Percentiles rank a stretch among this genome's conserved stretches.
Evolutionary conservation across 2,113 vertebrate species (phyloP).

Genomic region (Menidia beryllina): DNA sequence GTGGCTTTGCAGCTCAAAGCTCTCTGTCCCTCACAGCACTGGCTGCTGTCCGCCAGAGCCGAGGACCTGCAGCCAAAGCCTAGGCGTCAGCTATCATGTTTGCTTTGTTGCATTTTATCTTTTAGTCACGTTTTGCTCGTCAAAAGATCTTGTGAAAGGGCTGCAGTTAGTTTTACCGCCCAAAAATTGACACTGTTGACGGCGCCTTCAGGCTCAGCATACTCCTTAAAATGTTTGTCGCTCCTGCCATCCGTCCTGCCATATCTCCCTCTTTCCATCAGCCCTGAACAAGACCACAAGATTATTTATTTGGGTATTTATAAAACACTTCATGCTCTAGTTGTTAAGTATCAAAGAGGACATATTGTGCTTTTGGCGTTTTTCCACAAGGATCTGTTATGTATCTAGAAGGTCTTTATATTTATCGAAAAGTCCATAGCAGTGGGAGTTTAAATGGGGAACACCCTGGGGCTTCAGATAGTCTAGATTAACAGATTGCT

Average conservation of each 20-base stretch:
- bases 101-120: no score
- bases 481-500: no score
- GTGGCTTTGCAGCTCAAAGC: neutral
- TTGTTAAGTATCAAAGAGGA: slow-evolving; percentile 42
- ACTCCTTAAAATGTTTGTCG: no score
- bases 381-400: neutral
- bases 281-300: slow-evolving; percentile 1
- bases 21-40: neutral
- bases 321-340: slow-evolving; percentile 32
- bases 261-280: slow-evolving; percentile 1
- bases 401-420: neutral
- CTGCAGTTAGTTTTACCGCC: no score
- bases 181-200: no score
- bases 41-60: neutral
- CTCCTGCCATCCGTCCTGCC: neutral
- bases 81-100: neutral
- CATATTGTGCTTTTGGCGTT: neutral
- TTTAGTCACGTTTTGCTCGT: no score
- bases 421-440: neutral
- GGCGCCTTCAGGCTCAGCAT: neutral
- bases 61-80: neutral
- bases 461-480: no score
- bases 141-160: no score
- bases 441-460: no score
- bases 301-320: slow-evolving; percentile 1